Conservation (phyloP, 2,113 vertebrate genomes). For the Grus americana region DNA sequence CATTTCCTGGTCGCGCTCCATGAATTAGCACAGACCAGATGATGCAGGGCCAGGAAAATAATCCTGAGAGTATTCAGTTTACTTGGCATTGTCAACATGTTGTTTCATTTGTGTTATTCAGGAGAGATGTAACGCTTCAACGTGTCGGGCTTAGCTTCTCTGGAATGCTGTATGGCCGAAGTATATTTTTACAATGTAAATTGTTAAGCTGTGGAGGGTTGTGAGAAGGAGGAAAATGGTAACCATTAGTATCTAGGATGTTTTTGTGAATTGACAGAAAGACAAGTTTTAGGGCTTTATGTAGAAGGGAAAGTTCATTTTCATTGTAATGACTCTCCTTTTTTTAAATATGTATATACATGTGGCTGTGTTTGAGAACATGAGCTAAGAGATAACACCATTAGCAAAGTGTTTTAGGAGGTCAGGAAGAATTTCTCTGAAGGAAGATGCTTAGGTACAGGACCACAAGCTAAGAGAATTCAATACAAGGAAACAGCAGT, state of each 20-base stretch:
- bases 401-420: background rate
- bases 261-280: background rate
- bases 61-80: background rate
- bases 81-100: rapidly evolving
- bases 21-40: background rate
- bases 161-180: background rate
- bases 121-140: background rate
- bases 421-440: background rate
- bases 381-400: background rate
- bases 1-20: background rate
- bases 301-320: background rate
- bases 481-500: background rate
- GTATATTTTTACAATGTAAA: background rate
- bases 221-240: background rate
- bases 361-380: background rate
- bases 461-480: background rate
- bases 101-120: background rate
- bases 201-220: background rate
- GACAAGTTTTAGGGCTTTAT: background rate
- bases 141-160: background rate
- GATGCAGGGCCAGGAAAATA: background rate
- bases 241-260: background rate
- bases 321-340: background rate
- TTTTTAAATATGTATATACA: background rate
- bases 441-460: background rate